Conservation (phyloP, 2,888 invertebrate species). For the Tribolium freemani region DNA sequence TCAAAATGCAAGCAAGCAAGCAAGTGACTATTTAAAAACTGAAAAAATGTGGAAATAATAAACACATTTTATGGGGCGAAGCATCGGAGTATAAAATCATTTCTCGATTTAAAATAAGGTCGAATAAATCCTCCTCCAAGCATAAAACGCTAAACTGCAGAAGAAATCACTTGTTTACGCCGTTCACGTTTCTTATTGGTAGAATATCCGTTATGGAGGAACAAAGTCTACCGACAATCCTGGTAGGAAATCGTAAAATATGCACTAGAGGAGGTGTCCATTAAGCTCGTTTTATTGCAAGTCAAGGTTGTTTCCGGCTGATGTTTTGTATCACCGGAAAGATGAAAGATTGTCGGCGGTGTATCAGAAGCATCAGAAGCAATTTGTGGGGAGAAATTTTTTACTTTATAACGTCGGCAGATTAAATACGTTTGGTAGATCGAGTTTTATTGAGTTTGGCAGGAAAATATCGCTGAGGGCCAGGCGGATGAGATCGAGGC, state of each 20-base stretch:
- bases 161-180: constrained; percentile 29
- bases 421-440: background rate
- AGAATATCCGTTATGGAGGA: constrained; percentile 25
- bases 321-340: background rate
- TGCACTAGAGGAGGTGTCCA: constrained; percentile 8
- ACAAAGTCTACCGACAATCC: constrained; percentile 17
- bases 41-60: background rate
- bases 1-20: background rate
- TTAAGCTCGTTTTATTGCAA: constrained; percentile 9
- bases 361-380: too few relatives aligned
- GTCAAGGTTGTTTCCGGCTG: background rate
- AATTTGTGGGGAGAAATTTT: background rate
- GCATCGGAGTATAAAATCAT: too few relatives aligned
- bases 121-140: background rate
- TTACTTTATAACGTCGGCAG: background rate
- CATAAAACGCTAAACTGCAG: constrained; percentile 1
- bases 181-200: constrained; percentile 28
- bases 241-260: constrained; percentile 19
- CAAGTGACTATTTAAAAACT: too few relatives aligned
- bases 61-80: background rate
- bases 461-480: constrained; percentile 21
- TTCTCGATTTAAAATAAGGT: background rate
- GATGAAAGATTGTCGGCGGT: too few relatives aligned
- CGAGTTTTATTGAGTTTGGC: constrained; percentile 12
- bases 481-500: constrained; percentile 6